Percentiles rank a stretch among this genome's conserved stretches.
Evolutionary conservation across 2,888 invertebrate species (phyloP).

Genomic region (Pristionchus entomophagus): DNA sequence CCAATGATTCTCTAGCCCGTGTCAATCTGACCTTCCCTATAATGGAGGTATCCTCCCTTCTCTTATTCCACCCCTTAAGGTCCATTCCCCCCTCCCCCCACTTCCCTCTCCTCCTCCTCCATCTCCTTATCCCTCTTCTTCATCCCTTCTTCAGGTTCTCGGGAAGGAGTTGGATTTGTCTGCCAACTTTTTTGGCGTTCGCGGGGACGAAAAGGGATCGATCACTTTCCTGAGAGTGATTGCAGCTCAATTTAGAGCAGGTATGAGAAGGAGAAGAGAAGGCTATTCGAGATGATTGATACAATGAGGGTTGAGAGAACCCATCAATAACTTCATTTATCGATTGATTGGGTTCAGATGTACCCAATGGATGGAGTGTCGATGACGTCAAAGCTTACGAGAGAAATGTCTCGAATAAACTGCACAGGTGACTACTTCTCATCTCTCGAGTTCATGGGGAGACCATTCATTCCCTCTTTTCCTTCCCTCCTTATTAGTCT

Average conservation of each 20-base stretch:
- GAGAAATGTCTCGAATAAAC: constrained; percentile 61
- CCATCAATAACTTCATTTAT: background rate
- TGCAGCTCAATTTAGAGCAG: constrained; percentile 47
- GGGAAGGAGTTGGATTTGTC: constrained; percentile 70
- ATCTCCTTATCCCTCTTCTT: background rate
- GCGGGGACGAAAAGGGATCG: constrained; percentile 51
- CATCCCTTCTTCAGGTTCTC: constrained; percentile 49
- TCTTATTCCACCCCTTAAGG: background rate
- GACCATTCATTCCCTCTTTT: constrained; percentile 6
- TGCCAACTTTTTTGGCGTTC: constrained; percentile 71
- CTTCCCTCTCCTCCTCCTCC: background rate
- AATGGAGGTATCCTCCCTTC: constrained; percentile 55
- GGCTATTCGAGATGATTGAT: background rate
- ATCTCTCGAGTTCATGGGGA: constrained; percentile 13
- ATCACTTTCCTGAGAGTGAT: constrained; percentile 34
- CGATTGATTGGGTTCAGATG: constrained; percentile 53
- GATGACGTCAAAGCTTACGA: constrained; percentile 67
- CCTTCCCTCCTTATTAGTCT: background rate
- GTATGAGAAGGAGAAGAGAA: background rate
- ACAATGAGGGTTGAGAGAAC: background rate
- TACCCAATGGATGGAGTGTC: constrained; percentile 61
- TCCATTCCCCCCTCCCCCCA: too few species aligned
- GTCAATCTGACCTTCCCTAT: constrained; percentile 68
- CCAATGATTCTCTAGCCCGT: constrained; percentile 48
- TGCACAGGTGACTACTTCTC: constrained; percentile 61